phyloP scores from a whole-genome alignment of 2,797 vertebrate species.

The Muraenolepis orangiensis region DNA sequence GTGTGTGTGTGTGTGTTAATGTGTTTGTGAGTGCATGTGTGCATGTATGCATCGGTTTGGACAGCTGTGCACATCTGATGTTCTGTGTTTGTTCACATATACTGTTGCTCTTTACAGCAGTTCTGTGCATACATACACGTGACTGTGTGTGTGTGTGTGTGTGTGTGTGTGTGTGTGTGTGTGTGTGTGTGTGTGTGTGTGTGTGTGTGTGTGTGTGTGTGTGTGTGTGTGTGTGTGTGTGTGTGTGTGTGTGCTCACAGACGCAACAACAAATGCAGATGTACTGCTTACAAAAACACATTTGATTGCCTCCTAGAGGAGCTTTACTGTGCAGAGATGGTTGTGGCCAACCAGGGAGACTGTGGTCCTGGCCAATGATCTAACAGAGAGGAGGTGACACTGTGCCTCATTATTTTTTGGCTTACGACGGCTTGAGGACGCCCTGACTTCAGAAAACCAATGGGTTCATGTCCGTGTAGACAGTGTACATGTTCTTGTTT shows the following conservation, averaged over 20 bases:
- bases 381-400: not conserved
- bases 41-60: not conserved
- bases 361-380: not conserved
- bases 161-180: not conserved
- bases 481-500: not conserved
- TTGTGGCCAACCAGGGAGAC: not conserved
- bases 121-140: not conserved
- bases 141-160: not conserved
- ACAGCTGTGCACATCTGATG: not conserved
- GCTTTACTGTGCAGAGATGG: not conserved
- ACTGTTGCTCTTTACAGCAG: not conserved
- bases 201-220: not conserved
- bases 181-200: not conserved
- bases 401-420: not conserved
- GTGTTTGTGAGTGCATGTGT: not conserved
- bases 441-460: not conserved
- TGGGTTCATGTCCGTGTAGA: not conserved
- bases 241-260: not conserved
- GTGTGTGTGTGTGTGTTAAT: constrained; percentile 7
- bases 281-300: not conserved
- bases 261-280: not conserved
- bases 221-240: not conserved
- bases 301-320: not conserved
- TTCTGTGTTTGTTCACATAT: not conserved
- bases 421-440: not conserved